Evolutionary conservation across 2,797 vertebrate genomes (phyloP).

Genomic region (Eidolon dupreanum): DNA sequence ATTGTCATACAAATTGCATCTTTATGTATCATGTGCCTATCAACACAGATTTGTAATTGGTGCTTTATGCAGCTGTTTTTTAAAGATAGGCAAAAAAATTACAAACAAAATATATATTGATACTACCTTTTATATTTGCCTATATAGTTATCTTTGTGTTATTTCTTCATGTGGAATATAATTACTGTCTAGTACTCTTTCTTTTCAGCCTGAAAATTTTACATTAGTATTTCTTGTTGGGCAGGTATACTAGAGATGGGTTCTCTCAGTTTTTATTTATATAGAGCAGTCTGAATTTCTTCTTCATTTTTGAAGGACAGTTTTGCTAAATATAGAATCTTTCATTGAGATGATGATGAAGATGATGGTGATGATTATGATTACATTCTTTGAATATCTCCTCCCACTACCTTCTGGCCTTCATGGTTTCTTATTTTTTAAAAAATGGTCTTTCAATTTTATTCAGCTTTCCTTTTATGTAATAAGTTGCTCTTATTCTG

Average conservation of each 20-base stretch:
- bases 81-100: not conserved
- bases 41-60: not conserved
- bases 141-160: not conserved
- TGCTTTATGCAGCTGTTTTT: not conserved
- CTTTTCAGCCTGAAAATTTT: not conserved
- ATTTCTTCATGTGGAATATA: not conserved
- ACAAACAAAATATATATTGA: not conserved
- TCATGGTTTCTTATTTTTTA: not conserved
- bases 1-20: not conserved
- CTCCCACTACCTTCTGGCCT: not conserved
- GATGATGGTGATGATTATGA: not conserved
- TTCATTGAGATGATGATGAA: not conserved
- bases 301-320: not conserved
- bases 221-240: not conserved
- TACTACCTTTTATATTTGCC: not conserved
- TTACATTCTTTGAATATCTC: not conserved
- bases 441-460: not conserved
- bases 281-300: not conserved
- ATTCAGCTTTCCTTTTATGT: not conserved
- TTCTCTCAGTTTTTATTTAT: not conserved
- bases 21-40: not conserved
- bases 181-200: not conserved
- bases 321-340: not conserved
- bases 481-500: not conserved
- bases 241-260: not conserved